Evolutionary conservation across 2,888 invertebrate species (phyloP), one percentile per base, ranked within the genome.

Genomic region (Apamea anceps): DNA sequence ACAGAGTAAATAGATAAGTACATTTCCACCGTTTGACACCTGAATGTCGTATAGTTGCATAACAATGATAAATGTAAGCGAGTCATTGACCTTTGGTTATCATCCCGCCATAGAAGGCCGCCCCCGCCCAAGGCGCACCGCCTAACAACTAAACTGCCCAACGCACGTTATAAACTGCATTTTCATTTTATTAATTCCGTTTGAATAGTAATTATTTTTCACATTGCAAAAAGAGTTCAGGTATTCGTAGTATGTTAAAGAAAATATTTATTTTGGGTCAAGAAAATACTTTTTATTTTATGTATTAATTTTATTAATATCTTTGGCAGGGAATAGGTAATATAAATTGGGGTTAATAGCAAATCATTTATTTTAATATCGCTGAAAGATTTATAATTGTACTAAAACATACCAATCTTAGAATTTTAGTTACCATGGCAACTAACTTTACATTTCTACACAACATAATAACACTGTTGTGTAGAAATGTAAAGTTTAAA

Each of bases 51-150:
- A 12, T 51, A 76, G 71, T 89, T 86, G 79, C 82, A 82, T 85
- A 88, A 85, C 73, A 72, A 54, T 74, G 84, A 86, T 88, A 82
- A 82, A 81, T 78, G 77, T 72, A 32, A 72, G 70, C 72, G 54
- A 72, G 87, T 85, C 81, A 81, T 79, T 84, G 82, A 90, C 84
- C 84, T 83, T 63, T 77, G 62, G 76, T 82, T 84, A 84, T 81
- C 77, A 63, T 72, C n/a, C 66, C 60, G 63, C 78, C 73, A 25
- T 71, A 67, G 74, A 80, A 82, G 77, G 80, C 73, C 82, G 80
- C 85, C 71, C 79, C 79, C 89, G 86, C 87, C 89, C 80, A 70
- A 82, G 70, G 54, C 70, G 62, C 68, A 72, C 79, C 88, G 83
- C 79, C 81, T 77, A 76, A n/a, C 28, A 71, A 72, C 60, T 75